Conservation (phyloP, 2,888 invertebrate species). For the Thereva unica region DNA sequence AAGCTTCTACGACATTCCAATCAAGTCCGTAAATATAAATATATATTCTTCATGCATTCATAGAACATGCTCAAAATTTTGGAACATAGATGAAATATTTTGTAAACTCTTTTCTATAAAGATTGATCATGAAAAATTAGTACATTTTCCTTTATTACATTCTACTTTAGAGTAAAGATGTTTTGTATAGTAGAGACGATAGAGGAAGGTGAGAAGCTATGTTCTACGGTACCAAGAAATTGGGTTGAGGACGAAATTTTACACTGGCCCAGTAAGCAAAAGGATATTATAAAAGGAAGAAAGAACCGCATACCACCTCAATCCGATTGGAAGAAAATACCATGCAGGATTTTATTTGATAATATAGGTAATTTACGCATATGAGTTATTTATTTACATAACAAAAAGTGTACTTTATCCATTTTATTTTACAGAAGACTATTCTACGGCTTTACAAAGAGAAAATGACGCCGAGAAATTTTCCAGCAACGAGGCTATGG, state of each 20-base stretch:
- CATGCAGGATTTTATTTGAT: too few species aligned
- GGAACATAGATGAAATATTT: not conserved
- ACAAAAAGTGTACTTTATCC: too few species aligned
- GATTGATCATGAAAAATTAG: not conserved
- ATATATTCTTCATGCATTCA: slow-evolving; percentile 36
- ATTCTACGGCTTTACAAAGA: too few species aligned
- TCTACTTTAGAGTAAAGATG: not conserved
- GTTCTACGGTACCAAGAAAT: not conserved
- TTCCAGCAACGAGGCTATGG: too few species aligned
- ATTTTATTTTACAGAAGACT: too few species aligned
- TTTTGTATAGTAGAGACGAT: not conserved
- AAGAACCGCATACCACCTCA: not conserved
- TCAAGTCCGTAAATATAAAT: too few species aligned
- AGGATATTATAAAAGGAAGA: not conserved
- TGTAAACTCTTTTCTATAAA: slow-evolving; percentile 14
- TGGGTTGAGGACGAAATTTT: not conserved
- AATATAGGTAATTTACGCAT: too few species aligned
- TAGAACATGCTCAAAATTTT: slow-evolving; percentile 33
- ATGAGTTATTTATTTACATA: too few species aligned
- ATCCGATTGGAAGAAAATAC: too few species aligned
- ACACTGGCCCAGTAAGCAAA: not conserved
- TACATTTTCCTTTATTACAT: not conserved
- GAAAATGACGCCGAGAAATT: too few species aligned
- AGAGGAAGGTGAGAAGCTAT: slow-evolving; percentile 1
- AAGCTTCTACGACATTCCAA: slow-evolving; percentile 18